Conservation (phyloP, 2,113 vertebrate genomes). For the Macrotus californicus region DNA sequence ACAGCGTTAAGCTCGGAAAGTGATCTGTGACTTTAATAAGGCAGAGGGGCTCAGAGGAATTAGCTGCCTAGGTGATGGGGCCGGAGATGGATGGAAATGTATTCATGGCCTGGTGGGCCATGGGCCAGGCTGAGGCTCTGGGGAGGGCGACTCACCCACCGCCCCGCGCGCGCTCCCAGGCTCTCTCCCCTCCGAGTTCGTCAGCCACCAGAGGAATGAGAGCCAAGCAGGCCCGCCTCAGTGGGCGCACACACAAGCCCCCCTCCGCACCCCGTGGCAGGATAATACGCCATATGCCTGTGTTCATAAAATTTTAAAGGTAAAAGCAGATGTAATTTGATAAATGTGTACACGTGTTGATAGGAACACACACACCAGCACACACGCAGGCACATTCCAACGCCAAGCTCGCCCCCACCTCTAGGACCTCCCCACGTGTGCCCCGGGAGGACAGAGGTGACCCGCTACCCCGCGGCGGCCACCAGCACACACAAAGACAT, state of each 20-base stretch:
- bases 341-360: constrained; percentile 76
- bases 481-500: constrained; percentile 55
- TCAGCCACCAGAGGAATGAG: constrained; percentile 77
- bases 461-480: constrained; percentile 41
- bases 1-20: constrained; percentile 89
- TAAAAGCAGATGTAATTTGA: constrained; percentile 85
- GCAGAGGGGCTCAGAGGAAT: constrained; percentile 93
- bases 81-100: constrained; percentile 86
- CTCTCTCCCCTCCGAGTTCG: constrained; percentile 80
- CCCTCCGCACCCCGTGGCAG: constrained; percentile 55
- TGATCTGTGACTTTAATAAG: constrained; percentile 99
- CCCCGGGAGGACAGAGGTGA: neutral
- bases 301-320: constrained; percentile 85
- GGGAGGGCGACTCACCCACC: constrained; percentile 88
- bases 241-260: neutral
- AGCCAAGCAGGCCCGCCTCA: constrained; percentile 75
- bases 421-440: neutral
- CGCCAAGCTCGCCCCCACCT: constrained; percentile 35
- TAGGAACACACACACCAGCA: constrained; percentile 68
- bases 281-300: constrained; percentile 80
- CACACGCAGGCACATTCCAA: constrained; percentile 58
- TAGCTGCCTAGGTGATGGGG: constrained; percentile 94
- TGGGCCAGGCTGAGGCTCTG: constrained; percentile 82
- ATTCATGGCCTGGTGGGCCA: constrained; percentile 85
- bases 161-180: constrained; percentile 77